Evolutionary conservation across 1,140 invertebrate species (phyloP).

Genomic region (Asbolus verrucosus): DNA sequence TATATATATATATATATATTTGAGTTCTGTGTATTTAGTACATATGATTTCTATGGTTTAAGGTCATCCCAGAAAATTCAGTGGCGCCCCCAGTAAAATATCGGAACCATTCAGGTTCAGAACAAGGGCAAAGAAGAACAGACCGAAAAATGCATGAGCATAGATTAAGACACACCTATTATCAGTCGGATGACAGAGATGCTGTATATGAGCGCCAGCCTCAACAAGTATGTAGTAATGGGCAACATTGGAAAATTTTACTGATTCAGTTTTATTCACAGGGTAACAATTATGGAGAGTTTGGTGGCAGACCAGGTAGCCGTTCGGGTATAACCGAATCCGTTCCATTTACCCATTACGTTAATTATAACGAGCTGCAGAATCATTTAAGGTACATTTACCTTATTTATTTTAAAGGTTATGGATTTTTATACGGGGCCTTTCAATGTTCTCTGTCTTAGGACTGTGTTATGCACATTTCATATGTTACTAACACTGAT

Average conservation of each 20-base stretch:
- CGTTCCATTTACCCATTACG: conserved; percentile 80
- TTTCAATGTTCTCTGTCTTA: conserved; percentile 21
- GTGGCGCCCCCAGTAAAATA: conserved; percentile 58
- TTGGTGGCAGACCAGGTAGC: conserved; percentile 68
- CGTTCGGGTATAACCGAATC: conserved; percentile 69
- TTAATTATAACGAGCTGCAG: conserved; percentile 87
- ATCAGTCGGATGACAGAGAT: conserved; percentile 57
- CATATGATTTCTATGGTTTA: no score
- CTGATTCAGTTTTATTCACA: conserved; percentile 40
- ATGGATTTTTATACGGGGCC: conserved; percentile 17
- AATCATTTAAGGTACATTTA: conserved; percentile 81
- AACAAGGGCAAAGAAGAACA: conserved; percentile 50
- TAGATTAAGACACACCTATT: conserved; percentile 56
- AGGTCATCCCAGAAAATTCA: conserved; percentile 61
- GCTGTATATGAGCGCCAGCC: conserved; percentile 53
- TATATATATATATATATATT: no score
- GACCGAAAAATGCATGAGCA: conserved; percentile 56
- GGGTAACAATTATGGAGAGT: conserved; percentile 57
- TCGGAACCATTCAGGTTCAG: conserved; percentile 46
- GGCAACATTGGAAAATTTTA: neutral
- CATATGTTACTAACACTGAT: conserved; percentile 59
- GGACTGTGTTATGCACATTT: conserved; percentile 52
- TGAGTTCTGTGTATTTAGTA: no score
- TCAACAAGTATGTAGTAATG: conserved; percentile 16
- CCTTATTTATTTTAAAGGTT: conserved; percentile 1